These are phyloP conservation scores for Notothenia coriiceps DNA, from an alignment of 2,113 vertebrate species.

Conservation along the genomic window DNA sequence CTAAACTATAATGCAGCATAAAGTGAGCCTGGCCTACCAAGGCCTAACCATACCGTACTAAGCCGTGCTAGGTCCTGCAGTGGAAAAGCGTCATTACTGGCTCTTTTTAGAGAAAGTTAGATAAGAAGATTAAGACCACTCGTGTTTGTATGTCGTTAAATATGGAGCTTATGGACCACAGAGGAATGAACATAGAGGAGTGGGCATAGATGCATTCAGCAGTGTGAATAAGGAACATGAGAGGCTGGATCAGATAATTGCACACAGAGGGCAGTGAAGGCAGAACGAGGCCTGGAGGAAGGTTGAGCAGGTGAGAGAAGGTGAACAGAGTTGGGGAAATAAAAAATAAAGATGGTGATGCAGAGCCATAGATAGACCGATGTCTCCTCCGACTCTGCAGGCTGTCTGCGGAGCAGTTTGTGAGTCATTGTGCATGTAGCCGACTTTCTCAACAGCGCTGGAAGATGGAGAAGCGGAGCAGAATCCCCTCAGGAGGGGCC, in stretches of 20 bases:
- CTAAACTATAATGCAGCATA: too few species aligned
- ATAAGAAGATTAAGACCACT: neutral
- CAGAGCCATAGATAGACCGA: slow-evolving; percentile 44
- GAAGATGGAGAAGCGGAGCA: slow-evolving; percentile 33
- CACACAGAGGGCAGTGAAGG: slow-evolving; percentile 14
- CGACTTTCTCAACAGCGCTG: slow-evolving; percentile 40
- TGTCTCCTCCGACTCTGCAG: slow-evolving; percentile 40
- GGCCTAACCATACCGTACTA: too few species aligned
- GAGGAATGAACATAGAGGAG: neutral
- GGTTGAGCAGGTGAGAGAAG: slow-evolving; percentile 37
- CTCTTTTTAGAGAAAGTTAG: neutral
- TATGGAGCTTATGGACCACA: neutral
- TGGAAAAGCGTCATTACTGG: too few species aligned
- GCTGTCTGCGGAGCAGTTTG: slow-evolving; percentile 49
- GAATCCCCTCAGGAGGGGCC: slow-evolving; percentile 52
- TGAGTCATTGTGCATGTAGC: slow-evolving; percentile 64
- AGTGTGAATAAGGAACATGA: neutral
- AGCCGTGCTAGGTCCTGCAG: too few species aligned
- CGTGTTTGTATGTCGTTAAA: too few species aligned
- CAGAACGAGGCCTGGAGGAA: slow-evolving; percentile 40
- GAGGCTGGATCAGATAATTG: slow-evolving; percentile 9
- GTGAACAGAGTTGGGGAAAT: neutral
- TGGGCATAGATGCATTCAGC: neutral
- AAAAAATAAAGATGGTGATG: slow-evolving; percentile 26
- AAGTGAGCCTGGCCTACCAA: too few species aligned